Percentiles rank a stretch among this genome's conserved stretches.
Conservation (phyloP, 2,888 invertebrate genomes). For the Andricus curvator region DNA sequence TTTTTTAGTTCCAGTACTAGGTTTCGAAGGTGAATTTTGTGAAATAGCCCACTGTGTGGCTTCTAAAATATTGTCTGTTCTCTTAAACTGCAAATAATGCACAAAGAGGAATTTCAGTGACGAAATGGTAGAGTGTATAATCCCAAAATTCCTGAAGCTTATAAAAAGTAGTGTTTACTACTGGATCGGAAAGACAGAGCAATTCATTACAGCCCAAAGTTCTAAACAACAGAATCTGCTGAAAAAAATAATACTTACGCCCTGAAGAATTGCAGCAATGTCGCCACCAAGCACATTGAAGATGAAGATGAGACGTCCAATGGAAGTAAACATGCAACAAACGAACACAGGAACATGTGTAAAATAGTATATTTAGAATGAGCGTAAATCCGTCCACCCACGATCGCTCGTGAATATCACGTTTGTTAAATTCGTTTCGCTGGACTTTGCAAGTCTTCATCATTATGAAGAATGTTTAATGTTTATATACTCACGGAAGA, state of each 20-base stretch:
- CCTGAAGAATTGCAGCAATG: slow-evolving; percentile 56
- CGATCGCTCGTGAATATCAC: slow-evolving; percentile 52
- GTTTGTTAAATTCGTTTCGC: slow-evolving; percentile 50
- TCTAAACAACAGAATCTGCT: slow-evolving; percentile 9
- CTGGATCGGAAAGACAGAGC: neutral
- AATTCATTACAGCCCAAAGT: neutral
- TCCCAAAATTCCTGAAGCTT: neutral
- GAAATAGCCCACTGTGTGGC: no score
- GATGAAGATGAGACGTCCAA: slow-evolving; percentile 49
- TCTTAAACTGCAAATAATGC: neutral
- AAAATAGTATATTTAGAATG: slow-evolving; percentile 56
- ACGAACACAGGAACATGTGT: slow-evolving; percentile 56
- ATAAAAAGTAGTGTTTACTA: neutral
- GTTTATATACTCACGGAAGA: slow-evolving; percentile 74
- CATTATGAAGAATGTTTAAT: slow-evolving; percentile 24
- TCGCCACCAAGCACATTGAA: slow-evolving; percentile 46
- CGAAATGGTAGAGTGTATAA: neutral
- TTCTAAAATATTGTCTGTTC: no score
- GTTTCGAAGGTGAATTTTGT: no score
- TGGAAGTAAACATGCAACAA: slow-evolving; percentile 56
- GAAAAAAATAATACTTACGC: slow-evolving; percentile 62
- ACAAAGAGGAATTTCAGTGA: neutral
- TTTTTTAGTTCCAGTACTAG: no score
- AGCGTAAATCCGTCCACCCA: slow-evolving; percentile 59
- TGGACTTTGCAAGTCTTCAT: slow-evolving; percentile 46